These are phyloP conservation scores for Drosophila multiciliata DNA, from an alignment of 2,888 invertebrate genomes.

Conservation along the genomic window DNA sequence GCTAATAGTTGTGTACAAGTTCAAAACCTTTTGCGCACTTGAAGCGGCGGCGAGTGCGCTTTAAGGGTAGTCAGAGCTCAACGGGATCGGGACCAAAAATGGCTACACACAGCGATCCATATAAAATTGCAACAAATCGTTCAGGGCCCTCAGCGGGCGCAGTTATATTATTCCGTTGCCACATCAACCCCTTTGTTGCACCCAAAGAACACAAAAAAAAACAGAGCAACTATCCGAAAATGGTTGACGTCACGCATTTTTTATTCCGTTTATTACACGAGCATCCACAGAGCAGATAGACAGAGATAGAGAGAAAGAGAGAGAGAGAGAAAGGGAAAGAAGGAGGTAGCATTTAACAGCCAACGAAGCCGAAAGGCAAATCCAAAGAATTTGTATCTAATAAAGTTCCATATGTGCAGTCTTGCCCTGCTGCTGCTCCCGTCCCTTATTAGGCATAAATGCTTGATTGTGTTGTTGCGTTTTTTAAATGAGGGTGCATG, in stretches of 20 bases:
- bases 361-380: constrained; percentile 48
- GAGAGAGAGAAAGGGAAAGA: neutral
- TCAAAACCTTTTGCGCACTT: constrained; percentile 75
- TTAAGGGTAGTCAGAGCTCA: constrained; percentile 54
- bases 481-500: constrained; percentile 57
- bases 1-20: constrained; percentile 14
- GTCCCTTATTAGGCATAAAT: constrained; percentile 70
- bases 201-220: constrained; percentile 52
- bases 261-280: constrained; percentile 43
- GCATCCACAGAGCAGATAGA: constrained; percentile 47
- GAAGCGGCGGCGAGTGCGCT: constrained; percentile 55
- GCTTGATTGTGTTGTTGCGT: constrained; percentile 67
- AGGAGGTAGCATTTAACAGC: constrained; percentile 27
- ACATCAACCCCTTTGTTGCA: constrained; percentile 67
- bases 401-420: constrained; percentile 74
- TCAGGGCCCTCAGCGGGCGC: constrained; percentile 49
- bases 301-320: neutral
- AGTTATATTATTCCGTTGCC: constrained; percentile 16
- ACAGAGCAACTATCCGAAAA: constrained; percentile 74
- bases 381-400: constrained; percentile 74
- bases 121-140: constrained; percentile 69
- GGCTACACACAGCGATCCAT: constrained; percentile 66
- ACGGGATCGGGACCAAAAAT: constrained; percentile 63
- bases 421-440: constrained; percentile 16
- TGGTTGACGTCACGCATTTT: constrained; percentile 77